Evolutionary conservation across 2,113 vertebrate species (phyloP), one percentile per base, ranked within the genome.

Genomic region (Hiodon alosoides): DNA sequence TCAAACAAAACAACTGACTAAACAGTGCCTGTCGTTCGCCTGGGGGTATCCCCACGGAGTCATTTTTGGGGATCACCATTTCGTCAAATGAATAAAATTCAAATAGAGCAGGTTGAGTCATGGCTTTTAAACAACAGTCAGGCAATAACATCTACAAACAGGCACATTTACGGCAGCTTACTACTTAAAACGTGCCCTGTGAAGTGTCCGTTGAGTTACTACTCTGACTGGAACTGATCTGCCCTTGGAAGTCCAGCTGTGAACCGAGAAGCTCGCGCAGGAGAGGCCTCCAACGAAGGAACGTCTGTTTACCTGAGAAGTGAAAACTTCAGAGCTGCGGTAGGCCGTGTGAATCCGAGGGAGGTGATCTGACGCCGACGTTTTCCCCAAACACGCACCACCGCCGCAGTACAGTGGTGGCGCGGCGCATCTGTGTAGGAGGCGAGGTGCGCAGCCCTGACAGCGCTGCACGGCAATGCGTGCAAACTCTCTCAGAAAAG

Each of bases 31-130:
- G 17, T 5, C 51, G 50, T 53, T 17, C 10, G 10, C 3, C 14
- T 71, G 4, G 68, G 75, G 59, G 7, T 66, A 17, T 71, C 75
- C 75, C 75, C 59, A 4, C 46, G 51, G 5, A 57, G 46, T 66
- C 66, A 75, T 51, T 17, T 47, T 46, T 13, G 68, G 17, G 68
- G 68, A 71, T 65, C 61, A 14, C 51, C 58, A 65, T 50, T 71
- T 57, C 52, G 71, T 65, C 52, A 55, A 76, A 57, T 68, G 9
- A 46, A 67, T 7, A 47, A 62, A 11, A 73, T 76, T 76, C 10
- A 53, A 68, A 5, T 59, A 51, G 16, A 46, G 50, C n/a, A 51
- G 5, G 16, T 9, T 76, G 74, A 76, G 53, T 76, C 67, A 53
- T n/a, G 48, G 3, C 16, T 50, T 60, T 31, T 50, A 52, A 73